Percentiles rank a stretch among this genome's conserved stretches.
phyloP scores from a whole-genome alignment of 2,113 vertebrate genomes.

The Megatriorchis doriae region DNA sequence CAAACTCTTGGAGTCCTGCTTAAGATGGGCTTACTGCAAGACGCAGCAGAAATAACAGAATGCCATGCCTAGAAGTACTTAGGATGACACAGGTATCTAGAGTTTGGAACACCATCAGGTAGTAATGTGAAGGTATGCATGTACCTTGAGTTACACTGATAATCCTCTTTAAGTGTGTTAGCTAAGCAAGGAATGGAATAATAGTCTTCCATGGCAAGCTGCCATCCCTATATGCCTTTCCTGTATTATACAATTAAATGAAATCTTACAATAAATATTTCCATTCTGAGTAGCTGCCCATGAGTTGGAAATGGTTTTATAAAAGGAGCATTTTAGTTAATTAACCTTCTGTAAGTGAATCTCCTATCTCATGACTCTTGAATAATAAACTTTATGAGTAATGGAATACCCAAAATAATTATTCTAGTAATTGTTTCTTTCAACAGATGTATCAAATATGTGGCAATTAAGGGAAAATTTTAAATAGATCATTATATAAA shows the following conservation, averaged over 20 bases:
- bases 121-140: background rate
- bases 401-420: background rate
- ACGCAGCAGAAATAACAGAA: background rate
- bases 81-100: background rate
- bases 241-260: background rate
- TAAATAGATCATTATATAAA: constrained; percentile 13
- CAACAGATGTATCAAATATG: background rate
- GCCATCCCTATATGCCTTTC: background rate
- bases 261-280: constrained; percentile 22
- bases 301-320: background rate
- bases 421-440: background rate
- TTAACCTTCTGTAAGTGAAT: constrained; percentile 12
- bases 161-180: background rate
- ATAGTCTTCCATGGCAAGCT: background rate
- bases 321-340: constrained; percentile 15
- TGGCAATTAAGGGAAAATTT: background rate
- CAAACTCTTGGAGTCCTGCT: background rate
- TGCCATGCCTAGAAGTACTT: background rate
- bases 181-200: background rate
- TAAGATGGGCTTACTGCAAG: background rate
- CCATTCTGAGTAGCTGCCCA: background rate
- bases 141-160: background rate
- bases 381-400: constrained; percentile 4
- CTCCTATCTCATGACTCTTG: background rate
- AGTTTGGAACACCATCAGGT: background rate